Evolutionary conservation across 1,140 invertebrate genomes (phyloP).

Genomic region (Camponotus pennsylvanicus): DNA sequence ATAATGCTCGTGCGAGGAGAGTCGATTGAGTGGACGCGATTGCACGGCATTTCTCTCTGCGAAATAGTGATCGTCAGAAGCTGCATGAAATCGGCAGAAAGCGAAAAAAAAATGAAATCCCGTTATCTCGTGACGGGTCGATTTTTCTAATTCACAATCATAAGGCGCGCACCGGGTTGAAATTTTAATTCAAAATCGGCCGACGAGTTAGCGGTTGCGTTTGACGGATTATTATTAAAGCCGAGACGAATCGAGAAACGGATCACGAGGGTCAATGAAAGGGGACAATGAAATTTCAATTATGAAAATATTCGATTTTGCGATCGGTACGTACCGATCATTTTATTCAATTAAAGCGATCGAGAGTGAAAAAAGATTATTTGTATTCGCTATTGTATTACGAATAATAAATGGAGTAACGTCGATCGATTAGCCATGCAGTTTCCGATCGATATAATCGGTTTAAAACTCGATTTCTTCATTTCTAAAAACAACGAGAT

Average conservation of each 20-base stretch:
- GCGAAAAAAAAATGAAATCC: slow-evolving; percentile 26
- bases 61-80: slow-evolving; percentile 39
- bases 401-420: slow-evolving; percentile 59
- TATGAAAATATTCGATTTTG: slow-evolving; percentile 65
- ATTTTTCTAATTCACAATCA: slow-evolving; percentile 54
- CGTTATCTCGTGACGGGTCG: not conserved
- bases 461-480: slow-evolving; percentile 58
- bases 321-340: slow-evolving; percentile 14
- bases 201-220: slow-evolving; percentile 40
- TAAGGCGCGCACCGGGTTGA: slow-evolving; percentile 29
- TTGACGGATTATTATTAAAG: slow-evolving; percentile 67
- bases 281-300: slow-evolving; percentile 73
- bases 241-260: slow-evolving; percentile 30
- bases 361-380: slow-evolving; percentile 1
- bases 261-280: slow-evolving; percentile 31
- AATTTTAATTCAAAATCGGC: slow-evolving; percentile 54
- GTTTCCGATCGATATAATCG: slow-evolving; percentile 62
- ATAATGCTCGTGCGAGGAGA: slow-evolving; percentile 36
- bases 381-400: slow-evolving; percentile 52
- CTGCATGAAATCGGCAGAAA: not conserved
- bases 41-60: slow-evolving; percentile 23
- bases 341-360: not conserved
- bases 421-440: not conserved
- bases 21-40: slow-evolving; percentile 30
- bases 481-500: not conserved